These are phyloP conservation scores for Mystacides longicornis DNA, from an alignment of 2,888 invertebrate genomes.

Conservation along the genomic window DNA sequence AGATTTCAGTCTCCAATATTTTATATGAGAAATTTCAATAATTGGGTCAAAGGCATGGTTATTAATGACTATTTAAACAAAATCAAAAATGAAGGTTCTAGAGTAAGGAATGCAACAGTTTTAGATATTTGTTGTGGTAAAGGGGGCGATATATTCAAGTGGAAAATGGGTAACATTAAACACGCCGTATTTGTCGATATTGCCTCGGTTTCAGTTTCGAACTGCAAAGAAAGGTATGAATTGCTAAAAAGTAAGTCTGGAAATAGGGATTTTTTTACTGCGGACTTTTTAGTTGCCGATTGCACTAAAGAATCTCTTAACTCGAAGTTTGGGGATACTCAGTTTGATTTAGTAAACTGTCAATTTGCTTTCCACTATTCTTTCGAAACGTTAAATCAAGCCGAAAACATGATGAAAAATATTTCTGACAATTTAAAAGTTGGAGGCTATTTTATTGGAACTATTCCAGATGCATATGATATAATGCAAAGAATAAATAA, in stretches of 20 bases:
- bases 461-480: conserved; percentile 89
- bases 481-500: conserved; percentile 69
- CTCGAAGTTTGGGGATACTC: conserved; percentile 65
- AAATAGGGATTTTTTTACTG: conserved; percentile 31
- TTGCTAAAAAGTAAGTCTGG: conserved; percentile 49
- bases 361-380: conserved; percentile 99
- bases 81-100: conserved; percentile 52
- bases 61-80: conserved; percentile 75
- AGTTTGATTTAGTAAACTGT: conserved; percentile 87
- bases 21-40: conserved; percentile 94
- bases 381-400: conserved; percentile 83
- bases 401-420: conserved; percentile 87
- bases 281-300: conserved; percentile 89
- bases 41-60: conserved; percentile 96
- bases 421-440: conserved; percentile 81
- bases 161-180: conserved; percentile 75
- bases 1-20: conserved; percentile 86
- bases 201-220: conserved; percentile 85
- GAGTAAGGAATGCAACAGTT: conserved; percentile 64
- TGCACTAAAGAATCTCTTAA: conserved; percentile 78
- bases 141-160: conserved; percentile 97
- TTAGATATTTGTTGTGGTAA: conserved; percentile 97
- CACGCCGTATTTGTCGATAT: conserved; percentile 90
- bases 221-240: conserved; percentile 78
- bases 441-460: conserved; percentile 95